Conservation (phyloP, 2,888 invertebrate species). For the Cephus rjabovi region DNA sequence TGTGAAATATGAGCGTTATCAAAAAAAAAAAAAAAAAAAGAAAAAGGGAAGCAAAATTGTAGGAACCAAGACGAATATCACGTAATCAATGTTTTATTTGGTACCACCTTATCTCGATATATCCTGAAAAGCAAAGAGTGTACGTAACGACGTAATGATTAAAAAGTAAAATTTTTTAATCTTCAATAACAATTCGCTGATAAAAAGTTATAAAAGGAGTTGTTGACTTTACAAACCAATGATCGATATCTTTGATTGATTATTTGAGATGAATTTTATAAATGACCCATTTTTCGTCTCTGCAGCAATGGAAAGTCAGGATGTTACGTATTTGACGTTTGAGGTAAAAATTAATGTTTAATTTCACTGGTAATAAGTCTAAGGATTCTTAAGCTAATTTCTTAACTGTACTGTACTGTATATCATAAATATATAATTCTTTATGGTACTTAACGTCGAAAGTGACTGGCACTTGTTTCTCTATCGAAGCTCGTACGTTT, state of each 20-base stretch:
- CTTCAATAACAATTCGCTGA: not conserved
- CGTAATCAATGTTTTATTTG: conserved; percentile 6
- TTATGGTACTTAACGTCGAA: not conserved
- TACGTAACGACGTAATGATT: not conserved
- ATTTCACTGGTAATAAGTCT: not conserved
- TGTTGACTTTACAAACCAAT: not conserved
- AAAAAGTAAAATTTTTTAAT: not conserved
- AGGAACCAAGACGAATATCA: not conserved
- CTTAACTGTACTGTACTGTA: not conserved
- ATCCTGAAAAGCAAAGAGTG: not conserved
- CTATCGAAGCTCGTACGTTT: not conserved
- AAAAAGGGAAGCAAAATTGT: not conserved
- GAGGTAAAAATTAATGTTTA: not conserved
- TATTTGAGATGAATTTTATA: not conserved
- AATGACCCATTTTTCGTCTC: not conserved
- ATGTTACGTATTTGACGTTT: not conserved
- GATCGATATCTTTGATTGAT: not conserved
- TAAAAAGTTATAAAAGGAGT: not conserved
- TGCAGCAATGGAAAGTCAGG: not conserved
- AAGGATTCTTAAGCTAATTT: not conserved
- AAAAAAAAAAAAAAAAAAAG: not conserved
- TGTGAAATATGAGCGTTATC: not conserved
- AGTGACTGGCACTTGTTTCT: not conserved
- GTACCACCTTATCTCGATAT: not conserved
- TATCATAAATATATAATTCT: not conserved